Conservation (phyloP, 2,888 invertebrate genomes). For the Metallyticus violacea region DNA sequence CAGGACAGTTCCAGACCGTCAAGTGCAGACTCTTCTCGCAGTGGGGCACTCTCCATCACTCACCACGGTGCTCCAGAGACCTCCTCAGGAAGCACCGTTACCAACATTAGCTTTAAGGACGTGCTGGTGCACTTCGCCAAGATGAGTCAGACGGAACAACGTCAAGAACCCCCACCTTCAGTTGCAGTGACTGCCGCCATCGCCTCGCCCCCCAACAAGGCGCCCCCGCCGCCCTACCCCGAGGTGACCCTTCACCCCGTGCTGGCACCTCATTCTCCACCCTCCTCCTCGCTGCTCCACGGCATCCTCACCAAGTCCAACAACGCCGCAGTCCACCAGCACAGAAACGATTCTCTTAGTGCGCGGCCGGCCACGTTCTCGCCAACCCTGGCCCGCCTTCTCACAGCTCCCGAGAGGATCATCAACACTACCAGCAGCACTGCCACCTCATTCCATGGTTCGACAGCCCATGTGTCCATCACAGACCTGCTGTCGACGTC, state of each 20-base stretch:
- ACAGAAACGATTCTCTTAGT: background rate
- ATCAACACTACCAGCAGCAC: conserved; percentile 30
- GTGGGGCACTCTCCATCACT: conserved; percentile 39
- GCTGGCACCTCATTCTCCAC: conserved; percentile 41
- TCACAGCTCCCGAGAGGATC: conserved; percentile 59
- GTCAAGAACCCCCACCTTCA: conserved; percentile 30
- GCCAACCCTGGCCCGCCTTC: conserved; percentile 74
- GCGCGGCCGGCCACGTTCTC: conserved; percentile 63
- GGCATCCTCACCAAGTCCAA: conserved; percentile 67
- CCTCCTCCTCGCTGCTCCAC: conserved; percentile 66
- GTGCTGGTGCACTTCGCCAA: conserved; percentile 73
- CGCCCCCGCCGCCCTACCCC: conserved; percentile 67
- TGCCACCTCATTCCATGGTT: conserved; percentile 35
- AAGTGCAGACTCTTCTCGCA: conserved; percentile 54
- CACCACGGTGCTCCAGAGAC: background rate
- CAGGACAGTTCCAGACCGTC: conserved; percentile 49
- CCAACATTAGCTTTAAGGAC: conserved; percentile 46
- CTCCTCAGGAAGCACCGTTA: conserved; percentile 17
- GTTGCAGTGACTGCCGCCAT: conserved; percentile 36
- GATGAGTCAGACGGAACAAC: conserved; percentile 46
- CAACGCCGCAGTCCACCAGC: conserved; percentile 15
- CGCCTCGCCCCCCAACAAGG: conserved; percentile 39
- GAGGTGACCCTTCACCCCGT: conserved; percentile 79
- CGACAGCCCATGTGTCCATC: conserved; percentile 47
- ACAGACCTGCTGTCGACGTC: conserved; percentile 52